Evolutionary conservation across 2,113 vertebrate species (phyloP).

Genomic region (Ginglymostoma cirratum): DNA sequence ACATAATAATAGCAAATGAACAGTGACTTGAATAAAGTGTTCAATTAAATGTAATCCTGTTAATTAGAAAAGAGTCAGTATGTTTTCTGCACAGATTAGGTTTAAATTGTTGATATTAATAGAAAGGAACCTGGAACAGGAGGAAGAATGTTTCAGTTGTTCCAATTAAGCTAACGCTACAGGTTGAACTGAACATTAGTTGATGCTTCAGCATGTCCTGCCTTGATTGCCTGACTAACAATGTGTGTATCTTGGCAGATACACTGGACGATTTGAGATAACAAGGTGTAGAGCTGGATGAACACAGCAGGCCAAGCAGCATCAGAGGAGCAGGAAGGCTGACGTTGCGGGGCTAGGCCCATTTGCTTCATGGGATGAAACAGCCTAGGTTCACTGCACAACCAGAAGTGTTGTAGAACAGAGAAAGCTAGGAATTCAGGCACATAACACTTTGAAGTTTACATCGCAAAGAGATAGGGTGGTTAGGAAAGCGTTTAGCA

Average conservation of each 20-base stretch:
- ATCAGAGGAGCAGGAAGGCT: no score
- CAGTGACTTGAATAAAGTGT: not conserved
- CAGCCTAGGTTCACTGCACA: no score
- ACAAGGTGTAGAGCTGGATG: no score
- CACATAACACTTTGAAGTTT: no score
- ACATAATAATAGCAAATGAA: not conserved
- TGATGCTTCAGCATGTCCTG: not conserved
- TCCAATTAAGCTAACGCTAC: not conserved
- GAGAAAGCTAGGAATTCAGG: no score
- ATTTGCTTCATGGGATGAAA: not conserved
- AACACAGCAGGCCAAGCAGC: no score
- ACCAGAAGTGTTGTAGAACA: no score
- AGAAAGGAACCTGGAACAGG: not conserved
- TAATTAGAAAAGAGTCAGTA: not conserved
- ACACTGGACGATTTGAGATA: not conserved
- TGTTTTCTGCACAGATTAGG: not conserved
- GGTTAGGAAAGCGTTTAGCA: no score
- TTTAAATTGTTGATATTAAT: not conserved
- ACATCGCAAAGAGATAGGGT: no score
- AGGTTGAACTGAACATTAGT: not conserved
- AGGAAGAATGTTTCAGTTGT: not conserved
- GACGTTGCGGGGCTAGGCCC: no score
- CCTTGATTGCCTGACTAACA: constrained; percentile 12
- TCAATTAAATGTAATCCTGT: not conserved
- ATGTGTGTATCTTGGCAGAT: no score